Conservation (phyloP, 2,797 vertebrate species). For the Kryptolebias ocellatus region DNA sequence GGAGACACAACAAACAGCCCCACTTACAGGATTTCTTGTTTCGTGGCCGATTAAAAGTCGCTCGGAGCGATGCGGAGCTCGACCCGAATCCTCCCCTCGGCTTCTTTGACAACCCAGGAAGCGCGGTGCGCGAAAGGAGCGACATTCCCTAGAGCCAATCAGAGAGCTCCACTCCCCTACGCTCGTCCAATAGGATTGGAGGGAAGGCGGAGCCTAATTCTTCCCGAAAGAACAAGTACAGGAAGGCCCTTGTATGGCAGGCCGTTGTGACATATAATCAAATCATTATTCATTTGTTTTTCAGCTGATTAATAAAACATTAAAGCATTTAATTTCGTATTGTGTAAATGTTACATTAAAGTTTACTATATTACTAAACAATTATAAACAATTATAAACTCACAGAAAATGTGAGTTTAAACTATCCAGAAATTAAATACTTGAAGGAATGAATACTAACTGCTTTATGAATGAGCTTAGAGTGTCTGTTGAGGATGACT, state of each 20-base stretch:
- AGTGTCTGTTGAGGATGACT: too few species aligned
- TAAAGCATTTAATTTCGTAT: too few species aligned
- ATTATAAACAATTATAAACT: too few species aligned
- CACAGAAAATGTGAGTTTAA: too few species aligned
- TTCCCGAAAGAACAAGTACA: slow-evolving; percentile 23
- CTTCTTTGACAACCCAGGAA: slow-evolving; percentile 70
- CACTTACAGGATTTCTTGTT: slow-evolving; percentile 74
- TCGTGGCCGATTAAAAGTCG: slow-evolving; percentile 29
- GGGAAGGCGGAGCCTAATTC: not conserved
- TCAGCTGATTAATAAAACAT: too few species aligned
- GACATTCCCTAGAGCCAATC: slow-evolving; percentile 59
- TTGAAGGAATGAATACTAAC: too few species aligned
- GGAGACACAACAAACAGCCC: slow-evolving; percentile 2
- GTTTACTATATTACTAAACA: too few species aligned
- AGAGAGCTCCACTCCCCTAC: accelerated
- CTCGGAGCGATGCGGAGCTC: slow-evolving; percentile 41
- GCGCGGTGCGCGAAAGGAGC: slow-evolving; percentile 17
- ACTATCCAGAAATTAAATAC: too few species aligned
- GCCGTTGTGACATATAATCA: not conserved
- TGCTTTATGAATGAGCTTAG: too few species aligned
- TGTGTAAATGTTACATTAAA: too few species aligned
- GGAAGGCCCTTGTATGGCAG: not conserved
- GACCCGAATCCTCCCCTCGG: slow-evolving; percentile 6
- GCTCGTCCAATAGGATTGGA: slow-evolving; percentile 51
- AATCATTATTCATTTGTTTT: too few species aligned